These are phyloP conservation scores for Dicrostonyx torquatus DNA, from an alignment of 2,797 vertebrate species.

Conservation along the genomic window DNA sequence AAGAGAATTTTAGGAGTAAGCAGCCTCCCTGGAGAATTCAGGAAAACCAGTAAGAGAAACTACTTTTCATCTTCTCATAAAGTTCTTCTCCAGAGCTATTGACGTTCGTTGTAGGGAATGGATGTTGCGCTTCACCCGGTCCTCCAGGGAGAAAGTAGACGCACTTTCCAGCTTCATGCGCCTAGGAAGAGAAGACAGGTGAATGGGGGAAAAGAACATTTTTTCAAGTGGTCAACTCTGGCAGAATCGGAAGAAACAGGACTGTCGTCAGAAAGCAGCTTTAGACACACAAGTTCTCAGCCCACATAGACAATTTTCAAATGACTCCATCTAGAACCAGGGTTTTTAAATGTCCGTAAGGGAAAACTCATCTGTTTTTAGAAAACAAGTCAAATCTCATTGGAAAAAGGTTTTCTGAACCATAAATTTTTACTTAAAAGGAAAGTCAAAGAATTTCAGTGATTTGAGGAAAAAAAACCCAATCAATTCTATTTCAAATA, in stretches of 20 bases:
- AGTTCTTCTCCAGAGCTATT: slow-evolving; percentile 93
- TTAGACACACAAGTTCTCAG: not conserved
- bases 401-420: slow-evolving; percentile 46
- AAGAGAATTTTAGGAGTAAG: slow-evolving; percentile 74
- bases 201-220: not conserved
- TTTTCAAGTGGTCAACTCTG: not conserved
- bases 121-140: slow-evolving; percentile 96
- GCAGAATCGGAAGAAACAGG: not conserved
- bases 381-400: slow-evolving; percentile 55
- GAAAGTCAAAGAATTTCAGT: slow-evolving; percentile 34
- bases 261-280: not conserved
- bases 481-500: slow-evolving; percentile 38
- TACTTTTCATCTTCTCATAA: slow-evolving; percentile 91
- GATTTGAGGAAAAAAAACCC: slow-evolving; percentile 16
- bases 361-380: slow-evolving; percentile 64
- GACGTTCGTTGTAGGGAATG: slow-evolving; percentile 96
- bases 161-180: slow-evolving; percentile 95
- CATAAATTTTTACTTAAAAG: slow-evolving; percentile 59
- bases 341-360: slow-evolving; percentile 50
- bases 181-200: slow-evolving; percentile 83
- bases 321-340: slow-evolving; percentile 64
- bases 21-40: slow-evolving; percentile 73
- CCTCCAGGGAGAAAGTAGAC: slow-evolving; percentile 92
- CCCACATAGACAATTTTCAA: slow-evolving; percentile 19
- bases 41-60: slow-evolving; percentile 36